These are phyloP conservation scores for Salvelinus namaycush DNA, from an alignment of 2,113 vertebrate species.

Conservation along the genomic window DNA sequence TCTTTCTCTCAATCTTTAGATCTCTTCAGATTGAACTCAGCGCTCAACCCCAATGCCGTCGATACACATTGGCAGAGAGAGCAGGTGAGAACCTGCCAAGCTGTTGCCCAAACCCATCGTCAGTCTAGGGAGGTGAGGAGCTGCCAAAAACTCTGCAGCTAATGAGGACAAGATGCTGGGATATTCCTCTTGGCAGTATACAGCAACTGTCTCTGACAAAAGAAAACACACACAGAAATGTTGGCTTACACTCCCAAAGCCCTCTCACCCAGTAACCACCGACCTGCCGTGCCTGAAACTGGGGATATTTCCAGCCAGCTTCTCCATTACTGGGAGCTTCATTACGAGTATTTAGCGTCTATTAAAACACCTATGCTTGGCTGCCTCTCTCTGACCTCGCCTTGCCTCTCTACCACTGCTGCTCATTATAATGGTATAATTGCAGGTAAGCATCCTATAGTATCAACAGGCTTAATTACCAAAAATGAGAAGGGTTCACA, in stretches of 20 bases:
- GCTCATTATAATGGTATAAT: slow-evolving; percentile 79
- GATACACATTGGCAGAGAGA: slow-evolving; percentile 52
- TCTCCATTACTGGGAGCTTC: slow-evolving; percentile 69
- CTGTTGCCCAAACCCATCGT: slow-evolving; percentile 57
- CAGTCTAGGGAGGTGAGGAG: slow-evolving; percentile 55
- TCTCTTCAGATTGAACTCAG: slow-evolving; percentile 3
- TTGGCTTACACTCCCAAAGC: slow-evolving; percentile 46
- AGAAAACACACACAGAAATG: slow-evolving; percentile 32
- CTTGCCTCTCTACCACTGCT: slow-evolving; percentile 60
- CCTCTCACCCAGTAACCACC: slow-evolving; percentile 34
- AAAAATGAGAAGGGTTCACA: slow-evolving; percentile 69
- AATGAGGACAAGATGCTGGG: slow-evolving; percentile 64
- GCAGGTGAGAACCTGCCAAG: slow-evolving; percentile 64
- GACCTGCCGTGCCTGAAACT: slow-evolving; percentile 48
- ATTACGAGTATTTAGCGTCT: slow-evolving; percentile 81
- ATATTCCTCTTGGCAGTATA: slow-evolving; percentile 65
- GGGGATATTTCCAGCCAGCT: slow-evolving; percentile 58
- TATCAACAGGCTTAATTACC: slow-evolving; percentile 78
- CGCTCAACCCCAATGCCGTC: slow-evolving; percentile 19
- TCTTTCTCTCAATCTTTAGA: neutral
- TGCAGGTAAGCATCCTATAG: slow-evolving; percentile 75
- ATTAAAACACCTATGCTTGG: slow-evolving; percentile 77
- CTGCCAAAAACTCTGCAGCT: slow-evolving; percentile 59
- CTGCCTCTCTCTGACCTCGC: slow-evolving; percentile 64
- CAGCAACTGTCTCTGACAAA: slow-evolving; percentile 33